phyloP scores from a whole-genome alignment of 2,888 invertebrate genomes.

The Cantharis lateralis region DNA sequence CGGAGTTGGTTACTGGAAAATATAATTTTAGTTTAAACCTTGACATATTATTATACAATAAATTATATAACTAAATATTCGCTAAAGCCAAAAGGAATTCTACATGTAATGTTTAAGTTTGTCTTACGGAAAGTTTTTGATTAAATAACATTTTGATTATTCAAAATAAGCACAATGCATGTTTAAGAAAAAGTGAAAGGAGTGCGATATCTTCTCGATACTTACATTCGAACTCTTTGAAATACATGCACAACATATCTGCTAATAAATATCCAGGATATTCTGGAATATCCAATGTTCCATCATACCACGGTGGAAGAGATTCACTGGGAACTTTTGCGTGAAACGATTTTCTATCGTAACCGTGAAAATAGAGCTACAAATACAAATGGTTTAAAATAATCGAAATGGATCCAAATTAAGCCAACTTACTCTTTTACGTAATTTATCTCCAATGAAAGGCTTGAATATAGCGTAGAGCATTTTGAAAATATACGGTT shows the following conservation, averaged over 20 bases:
- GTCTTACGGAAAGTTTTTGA: background rate
- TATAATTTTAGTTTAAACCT: background rate
- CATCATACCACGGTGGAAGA: conserved; percentile 70
- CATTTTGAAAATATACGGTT: conserved; percentile 85
- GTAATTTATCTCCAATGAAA: conserved; percentile 81
- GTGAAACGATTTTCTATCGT: conserved; percentile 64
- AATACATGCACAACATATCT: conserved; percentile 69
- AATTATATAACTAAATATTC: background rate
- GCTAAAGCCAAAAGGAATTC: background rate
- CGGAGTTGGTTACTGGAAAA: conserved; percentile 63
- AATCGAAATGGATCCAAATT: background rate
- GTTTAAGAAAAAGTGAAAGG: background rate
- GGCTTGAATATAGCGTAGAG: conserved; percentile 86
- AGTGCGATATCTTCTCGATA: conserved; percentile 10
- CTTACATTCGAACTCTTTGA: conserved; percentile 71
- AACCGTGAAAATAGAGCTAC: conserved; percentile 75
- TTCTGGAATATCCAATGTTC: conserved; percentile 66
- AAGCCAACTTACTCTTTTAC: conserved; percentile 66
- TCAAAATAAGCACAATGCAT: background rate
- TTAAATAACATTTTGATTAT: background rate
- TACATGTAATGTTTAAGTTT: background rate
- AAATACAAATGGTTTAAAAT: conserved; percentile 25
- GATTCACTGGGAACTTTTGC: conserved; percentile 63
- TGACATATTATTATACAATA: conserved; percentile 1
- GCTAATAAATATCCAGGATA: conserved; percentile 67